Percentiles rank a stretch among this genome's conserved stretches.
These are phyloP conservation scores for Nowickia ferox DNA, from an alignment of 2,888 invertebrate genomes.

Conservation along the genomic window DNA sequence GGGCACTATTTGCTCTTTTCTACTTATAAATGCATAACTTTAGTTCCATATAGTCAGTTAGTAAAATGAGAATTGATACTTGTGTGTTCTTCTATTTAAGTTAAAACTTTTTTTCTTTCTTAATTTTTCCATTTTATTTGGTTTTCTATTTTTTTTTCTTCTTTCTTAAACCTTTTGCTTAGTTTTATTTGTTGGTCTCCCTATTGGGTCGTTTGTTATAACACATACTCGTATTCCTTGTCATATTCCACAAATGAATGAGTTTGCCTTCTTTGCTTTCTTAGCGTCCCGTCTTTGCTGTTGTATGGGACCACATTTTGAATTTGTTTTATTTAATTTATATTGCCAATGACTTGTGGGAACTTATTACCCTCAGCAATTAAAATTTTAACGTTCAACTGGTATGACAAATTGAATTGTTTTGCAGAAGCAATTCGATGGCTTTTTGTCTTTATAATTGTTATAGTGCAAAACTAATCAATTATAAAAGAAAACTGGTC, in stretches of 20 bases:
- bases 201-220: constrained; percentile 66
- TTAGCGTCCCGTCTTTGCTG: constrained; percentile 29
- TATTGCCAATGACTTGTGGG: constrained; percentile 70
- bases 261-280: constrained; percentile 51
- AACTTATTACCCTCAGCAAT: constrained; percentile 58
- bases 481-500: not conserved
- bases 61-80: constrained; percentile 62
- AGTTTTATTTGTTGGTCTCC: constrained; percentile 56
- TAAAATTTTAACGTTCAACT: constrained; percentile 53
- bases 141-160: constrained; percentile 24
- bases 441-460: not conserved
- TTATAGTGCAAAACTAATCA: not conserved
- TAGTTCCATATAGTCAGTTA: constrained; percentile 55
- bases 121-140: constrained; percentile 14
- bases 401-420: constrained; percentile 44
- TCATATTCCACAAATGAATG: constrained; percentile 68
- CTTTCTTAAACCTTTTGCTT: constrained; percentile 36
- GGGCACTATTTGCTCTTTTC: constrained; percentile 16
- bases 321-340: constrained; percentile 62
- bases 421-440: not conserved
- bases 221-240: constrained; percentile 62
- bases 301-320: constrained; percentile 21
- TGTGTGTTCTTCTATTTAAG: constrained; percentile 40
- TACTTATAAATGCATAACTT: constrained; percentile 67
- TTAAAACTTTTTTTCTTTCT: not conserved